Conservation (phyloP, 2,797 vertebrate species). For the Cyclura pinguis region DNA sequence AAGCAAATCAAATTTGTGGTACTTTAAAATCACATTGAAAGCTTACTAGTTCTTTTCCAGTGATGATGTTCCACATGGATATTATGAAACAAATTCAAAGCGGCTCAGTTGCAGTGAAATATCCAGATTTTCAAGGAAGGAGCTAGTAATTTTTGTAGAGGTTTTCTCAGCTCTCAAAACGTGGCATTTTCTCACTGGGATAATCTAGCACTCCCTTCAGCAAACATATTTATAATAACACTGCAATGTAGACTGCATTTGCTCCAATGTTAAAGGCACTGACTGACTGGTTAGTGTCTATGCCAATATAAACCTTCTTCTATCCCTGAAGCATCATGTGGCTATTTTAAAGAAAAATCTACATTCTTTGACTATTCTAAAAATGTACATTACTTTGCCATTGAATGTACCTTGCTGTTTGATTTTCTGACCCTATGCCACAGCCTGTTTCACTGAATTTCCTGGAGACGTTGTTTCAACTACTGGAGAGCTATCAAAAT, state of each 20-base stretch:
- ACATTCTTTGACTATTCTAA: background rate
- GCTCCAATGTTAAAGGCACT: background rate
- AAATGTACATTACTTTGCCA: background rate
- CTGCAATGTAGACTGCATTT: background rate
- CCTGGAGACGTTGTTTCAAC: background rate
- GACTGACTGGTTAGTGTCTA: background rate
- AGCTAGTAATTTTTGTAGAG: no score
- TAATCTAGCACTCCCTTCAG: background rate
- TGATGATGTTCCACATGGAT: background rate
- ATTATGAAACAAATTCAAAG: background rate
- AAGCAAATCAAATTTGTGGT: background rate
- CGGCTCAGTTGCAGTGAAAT: background rate
- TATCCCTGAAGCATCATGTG: background rate
- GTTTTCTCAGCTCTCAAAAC: no score
- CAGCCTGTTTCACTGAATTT: background rate
- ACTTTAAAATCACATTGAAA: background rate
- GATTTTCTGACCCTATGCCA: background rate
- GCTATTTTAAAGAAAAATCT: background rate
- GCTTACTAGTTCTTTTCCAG: background rate
- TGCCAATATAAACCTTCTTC: background rate
- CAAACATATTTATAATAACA: background rate
- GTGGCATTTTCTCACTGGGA: background rate
- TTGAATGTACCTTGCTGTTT: background rate
- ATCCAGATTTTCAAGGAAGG: no score
- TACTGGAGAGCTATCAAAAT: background rate